These are phyloP conservation scores for Synanceia verrucosa DNA, from an alignment of 2,797 vertebrate species.

Conservation along the genomic window DNA sequence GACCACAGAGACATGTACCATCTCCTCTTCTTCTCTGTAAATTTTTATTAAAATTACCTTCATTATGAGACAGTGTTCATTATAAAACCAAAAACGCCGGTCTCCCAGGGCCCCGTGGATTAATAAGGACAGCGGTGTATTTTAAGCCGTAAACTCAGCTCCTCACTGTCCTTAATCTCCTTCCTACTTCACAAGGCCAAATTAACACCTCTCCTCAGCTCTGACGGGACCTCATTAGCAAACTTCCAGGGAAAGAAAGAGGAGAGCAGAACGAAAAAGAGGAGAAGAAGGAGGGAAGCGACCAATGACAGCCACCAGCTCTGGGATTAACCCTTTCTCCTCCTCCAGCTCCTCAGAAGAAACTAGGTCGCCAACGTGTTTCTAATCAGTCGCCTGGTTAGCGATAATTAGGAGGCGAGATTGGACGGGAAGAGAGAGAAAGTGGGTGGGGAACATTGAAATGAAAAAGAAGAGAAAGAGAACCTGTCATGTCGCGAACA, in stretches of 20 bases:
- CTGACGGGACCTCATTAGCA: slow-evolving; percentile 91
- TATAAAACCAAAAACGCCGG: slow-evolving; percentile 85
- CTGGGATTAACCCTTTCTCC: slow-evolving; percentile 87
- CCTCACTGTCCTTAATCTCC: slow-evolving; percentile 90
- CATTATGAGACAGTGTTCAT: slow-evolving; percentile 87
- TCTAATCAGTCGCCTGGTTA: slow-evolving; percentile 89
- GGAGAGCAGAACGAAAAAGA: slow-evolving; percentile 74
- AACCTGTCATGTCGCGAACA: slow-evolving; percentile 85
- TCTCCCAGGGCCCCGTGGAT: slow-evolving; percentile 85
- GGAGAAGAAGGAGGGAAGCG: slow-evolving; percentile 80
- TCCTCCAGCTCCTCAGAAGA: slow-evolving; percentile 72
- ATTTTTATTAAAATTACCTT: slow-evolving; percentile 88
- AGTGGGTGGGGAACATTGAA: slow-evolving; percentile 81
- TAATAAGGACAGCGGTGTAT: slow-evolving; percentile 90
- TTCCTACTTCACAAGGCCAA: slow-evolving; percentile 88
- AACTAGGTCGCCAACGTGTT: slow-evolving; percentile 85
- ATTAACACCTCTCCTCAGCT: slow-evolving; percentile 89
- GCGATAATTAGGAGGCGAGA: slow-evolving; percentile 87
- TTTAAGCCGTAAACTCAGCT: slow-evolving; percentile 89
- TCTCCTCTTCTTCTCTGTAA: slow-evolving; percentile 71
- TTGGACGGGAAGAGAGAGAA: slow-evolving; percentile 77
- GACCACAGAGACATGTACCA: slow-evolving; percentile 70
- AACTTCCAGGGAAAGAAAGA: slow-evolving; percentile 86
- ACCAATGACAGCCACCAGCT: slow-evolving; percentile 87
- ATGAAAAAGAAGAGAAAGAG: slow-evolving; percentile 84